Evolutionary conservation across 1,140 invertebrate species (phyloP), one percentile per base, ranked within the genome.

Genomic region (Acromyrmex heyeri): DNA sequence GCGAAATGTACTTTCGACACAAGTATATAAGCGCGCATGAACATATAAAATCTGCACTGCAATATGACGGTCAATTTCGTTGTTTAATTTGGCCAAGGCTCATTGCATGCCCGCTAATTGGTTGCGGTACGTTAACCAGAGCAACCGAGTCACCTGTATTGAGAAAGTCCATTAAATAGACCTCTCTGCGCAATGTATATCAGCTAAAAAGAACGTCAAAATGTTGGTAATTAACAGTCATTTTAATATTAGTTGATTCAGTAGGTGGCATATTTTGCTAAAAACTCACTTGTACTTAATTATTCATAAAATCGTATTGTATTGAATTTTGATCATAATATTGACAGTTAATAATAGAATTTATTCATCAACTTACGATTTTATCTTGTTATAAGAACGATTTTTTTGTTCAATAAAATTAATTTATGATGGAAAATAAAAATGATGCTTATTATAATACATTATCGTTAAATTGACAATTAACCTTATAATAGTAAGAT

Each of bases 91-190:
- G 38, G 14, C 62, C 77, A 59, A 27, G 44, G n/a, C 64, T 72
- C 87, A 81, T 88, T 75, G 30, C 44, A 48, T 8, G 50, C 6
- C 30, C 24, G 57, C 85, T 91, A 91, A 91, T 91, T 91, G 78
- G 88, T 86, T 69, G 59, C 65, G 73, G 61, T 83, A 86, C 83
- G 87, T 82, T 73, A 82, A 86, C 12, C 73, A 34, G 50, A 53
- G 24, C 44, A 88, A 82, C 81, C 76, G 59, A 75, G 81, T 87
- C 86, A 83, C 65, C 88, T 64, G 69, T 50, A 62, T 85, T 90
- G 79, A 50, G 86, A 90, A 90, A 90, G 75, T 87, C 16, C 57
- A 85, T 87, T 76, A 87, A 81, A 81, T 76, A 73, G 73, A 79
- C 12, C 67, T 69, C 44, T 38, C 69, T 30, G 21, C 16, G 62